Evolutionary conservation across 2,888 invertebrate genomes (phyloP), one percentile per base, ranked within the genome.

Genomic region (Metellina segmentata): DNA sequence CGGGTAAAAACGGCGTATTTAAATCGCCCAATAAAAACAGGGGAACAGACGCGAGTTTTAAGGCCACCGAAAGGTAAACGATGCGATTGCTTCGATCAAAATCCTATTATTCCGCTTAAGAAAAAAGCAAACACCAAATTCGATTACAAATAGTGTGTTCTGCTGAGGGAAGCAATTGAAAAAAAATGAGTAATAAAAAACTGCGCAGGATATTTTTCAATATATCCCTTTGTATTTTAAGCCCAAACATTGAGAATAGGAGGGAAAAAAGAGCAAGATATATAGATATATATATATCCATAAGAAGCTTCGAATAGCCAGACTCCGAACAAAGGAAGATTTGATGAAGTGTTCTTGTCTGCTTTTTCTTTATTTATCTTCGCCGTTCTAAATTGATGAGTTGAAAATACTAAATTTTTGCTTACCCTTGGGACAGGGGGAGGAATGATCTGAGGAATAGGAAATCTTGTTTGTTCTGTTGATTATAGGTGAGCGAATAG

Each of bases 21-120:
- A 88, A 88, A 88, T 88, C 69, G 48, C 20, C 81, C 75, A 88
- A 81, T 81, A 88, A 88, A 81, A 88, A 81, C 69, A 74, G 20
- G 6, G 61, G 20, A 78, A 52, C 19, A 51, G 61, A 9, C 48
- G 49, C 88, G 16, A 9, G 7, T 49, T 81, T 81, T 81, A 81
- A 34, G 74, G n/a, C 34, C 34, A 51, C 52, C n/a, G n/a, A 74
- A 72, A 85, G 53, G 20, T n/a, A 78, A 78, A 86, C 70, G 78
- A 90, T 72, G 61, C 85, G 53, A 85, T 90, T 90, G 81, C 85
- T 90, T 90, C 61, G 61, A 83, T 85, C 81, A 81, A 86, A 86
- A 85, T 86, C 81, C 70, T 86, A 90, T 90, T 90, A 90, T 61
- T 61, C 70, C 5, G 61, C 61, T 61, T 85, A 69, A 88, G 81